Evolutionary conservation across 2,113 vertebrate genomes (phyloP).

Genomic region (Pituophis catenifer): DNA sequence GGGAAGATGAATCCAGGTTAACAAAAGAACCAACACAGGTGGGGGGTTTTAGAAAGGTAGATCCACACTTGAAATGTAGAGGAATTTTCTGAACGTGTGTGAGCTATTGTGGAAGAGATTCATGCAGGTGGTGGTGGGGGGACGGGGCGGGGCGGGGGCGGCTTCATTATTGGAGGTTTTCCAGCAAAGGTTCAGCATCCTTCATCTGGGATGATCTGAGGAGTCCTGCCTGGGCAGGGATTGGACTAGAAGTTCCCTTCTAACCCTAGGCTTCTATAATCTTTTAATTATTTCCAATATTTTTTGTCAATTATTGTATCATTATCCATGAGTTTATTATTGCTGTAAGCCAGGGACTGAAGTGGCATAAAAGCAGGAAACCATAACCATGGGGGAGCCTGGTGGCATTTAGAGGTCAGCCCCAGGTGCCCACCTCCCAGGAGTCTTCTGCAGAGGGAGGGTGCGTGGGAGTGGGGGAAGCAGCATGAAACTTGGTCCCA

Average conservation of each 20-base stretch:
- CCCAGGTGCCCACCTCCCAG: not conserved
- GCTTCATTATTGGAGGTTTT: not conserved
- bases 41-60: not conserved
- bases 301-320: not conserved
- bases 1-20: not conserved
- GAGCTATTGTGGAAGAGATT: not conserved
- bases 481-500: not conserved
- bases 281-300: not conserved
- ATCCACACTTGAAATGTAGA: not conserved
- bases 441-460: not conserved
- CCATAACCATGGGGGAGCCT: not conserved
- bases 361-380: not conserved
- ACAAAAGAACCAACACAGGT: not conserved
- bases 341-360: not conserved
- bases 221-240: not conserved
- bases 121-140: rapidly evolving
- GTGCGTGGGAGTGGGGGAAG: not conserved
- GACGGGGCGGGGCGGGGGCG: no score
- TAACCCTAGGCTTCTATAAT: not conserved
- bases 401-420: not conserved
- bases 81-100: not conserved
- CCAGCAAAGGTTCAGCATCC: not conserved
- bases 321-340: not conserved
- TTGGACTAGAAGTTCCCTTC: not conserved
- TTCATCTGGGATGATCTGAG: not conserved